Base-by-base conservation (phyloP, 2,888 invertebrate species). In the Nezara viridula region DNA sequence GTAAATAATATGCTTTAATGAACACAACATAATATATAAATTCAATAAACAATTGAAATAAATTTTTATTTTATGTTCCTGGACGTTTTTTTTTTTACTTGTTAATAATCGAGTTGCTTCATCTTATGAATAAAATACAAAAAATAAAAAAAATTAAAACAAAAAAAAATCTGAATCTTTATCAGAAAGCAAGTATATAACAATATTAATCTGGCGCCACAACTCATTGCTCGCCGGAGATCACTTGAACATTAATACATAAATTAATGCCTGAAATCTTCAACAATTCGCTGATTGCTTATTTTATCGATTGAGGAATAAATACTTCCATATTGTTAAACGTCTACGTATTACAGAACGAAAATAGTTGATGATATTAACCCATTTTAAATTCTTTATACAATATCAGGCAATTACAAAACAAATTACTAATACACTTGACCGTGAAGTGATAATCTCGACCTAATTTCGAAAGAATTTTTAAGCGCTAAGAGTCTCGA, bases 351-450 rank as follows among this genome's bases (percentile, higher is more conserved):
- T 12, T 9, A 37, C 32, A 73, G 32, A 19, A 19, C 21, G 37
- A 37, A 32, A 37, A 73, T 3, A 73, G 37, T 73, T 73, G 7
- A n/a, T n/a, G n/a, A 60, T 27, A 16, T 60, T 14, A 32, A 32
- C 27, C 1, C 32, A 6, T 60, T 60, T 27, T 60, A 32, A 60
- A 60, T 16, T 60, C 27, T 16, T 27, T 27, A 37, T 9, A 37
- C 7, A 73, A 19, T 73, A 73, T 73, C 37, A 73, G 37, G 6
- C 66, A 32, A 73, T 37, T 37, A 73, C 32, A 73, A 7, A 21
- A 73, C 66, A 37, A 73, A 37, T 73, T 37, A 73, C 21, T 73
- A 73, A 73, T 32, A 73, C 66, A 37, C 66, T 73, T 73, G 66
- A 37, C 66, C 32, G 7, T 73, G 66, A 73, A 37, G 19, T 9